Evolutionary conservation across 2,113 vertebrate genomes (phyloP).

Genomic region (Corythaeola cristata): DNA sequence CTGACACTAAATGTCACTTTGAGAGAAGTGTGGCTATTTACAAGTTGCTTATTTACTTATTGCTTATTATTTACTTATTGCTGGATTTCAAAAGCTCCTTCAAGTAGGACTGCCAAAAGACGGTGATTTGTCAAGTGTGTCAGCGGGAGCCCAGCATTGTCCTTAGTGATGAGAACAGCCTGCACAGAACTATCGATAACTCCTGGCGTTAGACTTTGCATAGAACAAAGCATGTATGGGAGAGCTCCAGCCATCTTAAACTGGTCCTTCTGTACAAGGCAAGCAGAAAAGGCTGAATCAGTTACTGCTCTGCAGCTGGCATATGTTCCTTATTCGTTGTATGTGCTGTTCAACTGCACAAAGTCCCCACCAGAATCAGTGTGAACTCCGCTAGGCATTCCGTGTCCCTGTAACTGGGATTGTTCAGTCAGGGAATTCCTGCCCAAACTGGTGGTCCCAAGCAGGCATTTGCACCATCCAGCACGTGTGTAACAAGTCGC

Average conservation of each 20-base stretch:
- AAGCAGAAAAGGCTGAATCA: not conserved
- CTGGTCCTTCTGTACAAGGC: not conserved
- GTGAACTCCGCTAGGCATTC: not conserved
- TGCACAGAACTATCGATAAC: not conserved
- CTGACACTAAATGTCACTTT: not conserved
- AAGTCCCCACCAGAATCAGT: not conserved
- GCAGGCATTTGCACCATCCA: not conserved
- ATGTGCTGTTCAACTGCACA: not conserved
- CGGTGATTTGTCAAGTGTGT: not conserved
- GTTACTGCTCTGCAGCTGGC: not conserved
- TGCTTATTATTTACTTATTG: constrained; percentile 27
- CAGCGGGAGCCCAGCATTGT: not conserved
- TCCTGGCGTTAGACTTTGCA: not conserved
- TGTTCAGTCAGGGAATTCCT: not conserved
- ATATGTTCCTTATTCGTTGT: not conserved
- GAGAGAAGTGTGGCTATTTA: constrained; percentile 8
- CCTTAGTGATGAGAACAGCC: not conserved
- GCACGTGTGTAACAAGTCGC: rapidly evolving
- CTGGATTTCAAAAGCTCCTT: constrained; percentile 4
- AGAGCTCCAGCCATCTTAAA: not conserved
- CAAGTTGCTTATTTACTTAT: not conserved
- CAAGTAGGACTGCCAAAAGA: not conserved
- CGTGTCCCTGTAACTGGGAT: not conserved
- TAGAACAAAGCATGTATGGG: not conserved
- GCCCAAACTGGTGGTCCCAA: not conserved